Evolutionary conservation across 1,140 invertebrate genomes (phyloP).

Genomic region (Habropoda laboriosa): DNA sequence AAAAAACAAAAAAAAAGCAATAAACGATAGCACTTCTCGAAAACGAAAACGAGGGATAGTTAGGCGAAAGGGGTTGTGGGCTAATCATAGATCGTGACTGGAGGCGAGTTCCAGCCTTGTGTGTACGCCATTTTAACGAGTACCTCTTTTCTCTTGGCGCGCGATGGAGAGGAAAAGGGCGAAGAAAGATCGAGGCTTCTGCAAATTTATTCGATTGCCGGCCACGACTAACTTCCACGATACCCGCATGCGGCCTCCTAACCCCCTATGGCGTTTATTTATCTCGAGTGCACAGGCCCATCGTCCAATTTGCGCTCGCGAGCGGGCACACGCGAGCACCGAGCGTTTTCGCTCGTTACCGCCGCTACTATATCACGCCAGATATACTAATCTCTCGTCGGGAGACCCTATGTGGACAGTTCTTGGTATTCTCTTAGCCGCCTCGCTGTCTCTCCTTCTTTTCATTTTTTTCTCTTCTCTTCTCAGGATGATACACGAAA

Average conservation of each 20-base stretch:
- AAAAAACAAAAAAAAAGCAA: background rate
- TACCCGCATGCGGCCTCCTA: slow-evolving; percentile 60
- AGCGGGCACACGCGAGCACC: slow-evolving; percentile 31
- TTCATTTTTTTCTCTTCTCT: background rate
- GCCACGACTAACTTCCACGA: slow-evolving; percentile 48
- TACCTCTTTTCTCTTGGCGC: slow-evolving; percentile 1
- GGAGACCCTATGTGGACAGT: background rate
- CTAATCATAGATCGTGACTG: slow-evolving; percentile 21
- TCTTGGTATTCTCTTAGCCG: background rate
- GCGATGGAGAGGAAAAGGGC: background rate
- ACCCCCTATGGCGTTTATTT: slow-evolving; percentile 64
- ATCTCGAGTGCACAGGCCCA: slow-evolving; percentile 63
- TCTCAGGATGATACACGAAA: background rate
- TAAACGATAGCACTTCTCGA: background rate
- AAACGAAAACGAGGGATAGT: background rate
- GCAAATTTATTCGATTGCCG: slow-evolving; percentile 60
- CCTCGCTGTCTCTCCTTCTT: background rate
- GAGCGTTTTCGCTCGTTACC: slow-evolving; percentile 50
- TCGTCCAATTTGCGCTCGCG: slow-evolving; percentile 65
- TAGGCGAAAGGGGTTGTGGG: background rate
- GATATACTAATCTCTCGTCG: slow-evolving; percentile 44
- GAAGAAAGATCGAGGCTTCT: slow-evolving; percentile 50
- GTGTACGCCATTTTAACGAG: slow-evolving; percentile 31
- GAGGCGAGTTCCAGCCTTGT: background rate
- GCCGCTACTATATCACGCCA: slow-evolving; percentile 35